Percentiles rank a stretch among this genome's conserved stretches.
Evolutionary conservation across 2,888 invertebrate species (phyloP).

Genomic region (Mythimna lalbum): DNA sequence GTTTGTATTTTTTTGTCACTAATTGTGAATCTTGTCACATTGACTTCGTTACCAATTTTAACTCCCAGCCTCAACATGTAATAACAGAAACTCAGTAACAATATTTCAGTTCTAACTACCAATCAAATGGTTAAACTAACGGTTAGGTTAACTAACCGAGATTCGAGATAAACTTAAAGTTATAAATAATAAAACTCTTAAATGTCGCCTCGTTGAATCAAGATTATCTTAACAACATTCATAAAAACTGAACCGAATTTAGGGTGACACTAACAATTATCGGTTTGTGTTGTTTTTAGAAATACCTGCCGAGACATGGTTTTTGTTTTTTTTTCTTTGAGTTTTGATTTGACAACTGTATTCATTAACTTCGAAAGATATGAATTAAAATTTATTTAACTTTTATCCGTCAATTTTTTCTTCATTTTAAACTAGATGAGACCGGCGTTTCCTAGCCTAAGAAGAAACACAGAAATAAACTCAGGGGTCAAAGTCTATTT

Average conservation of each 20-base stretch:
- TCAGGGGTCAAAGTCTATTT: too few species aligned
- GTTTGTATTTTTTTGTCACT: too few species aligned
- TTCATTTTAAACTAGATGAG: too few species aligned
- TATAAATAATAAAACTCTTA: slow-evolving; percentile 89
- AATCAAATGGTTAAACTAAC: slow-evolving; percentile 70
- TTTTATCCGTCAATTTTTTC: too few species aligned
- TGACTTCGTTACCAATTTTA: neutral
- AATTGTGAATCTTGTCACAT: neutral
- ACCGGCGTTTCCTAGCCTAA: too few species aligned
- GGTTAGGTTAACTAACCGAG: slow-evolving; percentile 67
- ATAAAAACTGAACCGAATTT: slow-evolving; percentile 87
- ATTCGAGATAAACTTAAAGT: slow-evolving; percentile 76
- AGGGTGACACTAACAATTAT: slow-evolving; percentile 64
- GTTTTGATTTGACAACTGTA: neutral
- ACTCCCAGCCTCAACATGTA: slow-evolving; percentile 5
- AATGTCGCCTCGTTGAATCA: slow-evolving; percentile 83
- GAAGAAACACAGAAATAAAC: too few species aligned
- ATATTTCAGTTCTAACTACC: slow-evolving; percentile 56
- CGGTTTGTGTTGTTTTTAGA: neutral
- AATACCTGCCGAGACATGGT: neutral
- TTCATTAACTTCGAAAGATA: neutral
- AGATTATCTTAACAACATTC: slow-evolving; percentile 87
- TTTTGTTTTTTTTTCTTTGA: too few species aligned
- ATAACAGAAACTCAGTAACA: slow-evolving; percentile 17
- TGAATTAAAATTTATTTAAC: too few species aligned